Base-by-base conservation (phyloP, 1,140 invertebrate genomes). In the Cyphomyrmex costatus region DNA sequence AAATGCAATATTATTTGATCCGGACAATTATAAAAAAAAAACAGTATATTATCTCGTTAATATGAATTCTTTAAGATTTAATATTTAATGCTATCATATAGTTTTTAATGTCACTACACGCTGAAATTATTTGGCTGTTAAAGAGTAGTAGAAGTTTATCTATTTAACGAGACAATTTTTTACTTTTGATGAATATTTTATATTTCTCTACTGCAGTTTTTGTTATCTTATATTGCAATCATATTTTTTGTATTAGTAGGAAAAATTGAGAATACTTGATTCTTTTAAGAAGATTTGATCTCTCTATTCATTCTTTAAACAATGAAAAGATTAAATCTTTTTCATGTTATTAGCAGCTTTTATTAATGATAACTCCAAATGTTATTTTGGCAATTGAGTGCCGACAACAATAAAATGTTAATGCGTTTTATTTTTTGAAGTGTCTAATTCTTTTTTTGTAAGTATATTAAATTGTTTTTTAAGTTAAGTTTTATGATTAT, bases 181-280 rank as follows among this genome's bases (percentile, higher is more conserved):
- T 49, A 33, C 27, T 51, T 46, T 42, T 53, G 21, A 42, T 21
- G 19, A 46, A 63, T 60, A 76, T 51, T 65, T 78, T 49, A 8
- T 58, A 51, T n/a, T n/a, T 42, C 19, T 42, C 19, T 42, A 63
- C 36, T 53, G 10, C n/a, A 58, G 2, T 79, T n/a, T 46, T 5
- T n/a, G 5, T 12, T 8, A 3, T 33, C 36, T 78, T 65, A 65
- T 3, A 27, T 2, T 53, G n/a, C 30, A n/a, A 1, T 78, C n/a
- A 46, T 65, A 78, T 66, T 27, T 78, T 63, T 46, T 66, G 63
- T 27, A 7, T 56, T 33, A 33, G 10, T 66, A 42, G 36, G 1
- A 8, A 42, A 42, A 42, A 42, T 5, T 42, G 36, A 42, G 10
- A 42, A 42, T 42, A 42, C 36, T 42, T 42, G 36, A 42, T 42